Evolutionary conservation across 2,113 vertebrate genomes (phyloP), one percentile per base, ranked within the genome.

Genomic region (Platysternon megacephalum): DNA sequence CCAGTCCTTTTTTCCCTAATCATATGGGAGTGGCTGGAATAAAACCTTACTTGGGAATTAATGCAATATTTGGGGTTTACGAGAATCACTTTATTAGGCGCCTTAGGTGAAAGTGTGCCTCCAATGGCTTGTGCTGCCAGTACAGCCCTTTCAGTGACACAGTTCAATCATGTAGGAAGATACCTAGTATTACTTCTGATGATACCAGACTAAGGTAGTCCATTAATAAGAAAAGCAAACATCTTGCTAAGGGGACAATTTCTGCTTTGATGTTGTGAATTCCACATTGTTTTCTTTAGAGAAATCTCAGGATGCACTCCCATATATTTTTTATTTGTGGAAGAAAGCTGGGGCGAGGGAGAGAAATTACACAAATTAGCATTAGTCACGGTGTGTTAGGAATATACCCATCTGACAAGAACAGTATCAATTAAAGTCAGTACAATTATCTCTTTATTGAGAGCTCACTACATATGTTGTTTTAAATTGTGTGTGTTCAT

Each of bases 401-500:
- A 53, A 56, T 17, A 56, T 16, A 53, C 26, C 39, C 81, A 82
- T 39, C 9, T 44, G 16, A 82, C 17, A 56, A 56, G 8, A 19
- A 28, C 53, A 86, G 7, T 39, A 72, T 56, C 26, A 46, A 78
- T 76, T 56, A 86, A 24, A 84, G 82, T 49, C 21, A 6, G n/a
- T 85, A 39, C 39, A 92, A 51, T 87, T 85, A 93, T 24, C 91
- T 92, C 88, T 91, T 26, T 88, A 94, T 58, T 76, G 79, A 58
- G 83, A 86, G 26, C 58, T 91, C 87, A 78, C 44, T 46, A 78
- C 92, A 78, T 86, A 44, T 51, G 90, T 91, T 85, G 72, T 86
- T 88, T 84, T 53, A 93, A 93, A 94, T 49, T 55, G 1, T 91
- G 28, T 84, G 85, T 5, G 35, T 21, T 19, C 81, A 82, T 12